Evolutionary conservation across 2,113 vertebrate species (phyloP).

Genomic region (Trogon melanurus): DNA sequence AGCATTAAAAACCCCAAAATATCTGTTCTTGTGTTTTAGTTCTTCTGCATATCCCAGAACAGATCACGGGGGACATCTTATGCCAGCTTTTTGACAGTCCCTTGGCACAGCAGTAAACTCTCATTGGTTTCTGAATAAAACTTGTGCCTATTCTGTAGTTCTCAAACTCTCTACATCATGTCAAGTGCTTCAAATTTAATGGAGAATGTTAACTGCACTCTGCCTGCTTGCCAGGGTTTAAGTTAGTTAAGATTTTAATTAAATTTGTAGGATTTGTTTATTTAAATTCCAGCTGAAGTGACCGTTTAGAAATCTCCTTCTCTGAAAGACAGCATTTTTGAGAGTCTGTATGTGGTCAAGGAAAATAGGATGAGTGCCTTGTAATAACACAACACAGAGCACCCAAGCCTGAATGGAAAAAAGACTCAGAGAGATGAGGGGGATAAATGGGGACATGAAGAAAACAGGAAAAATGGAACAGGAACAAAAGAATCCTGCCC

Average conservation of each 20-base stretch:
- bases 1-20: neutral
- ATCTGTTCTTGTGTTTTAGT: neutral
- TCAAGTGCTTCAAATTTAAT: conserved; percentile 7
- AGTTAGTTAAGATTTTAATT: neutral
- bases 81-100: conserved; percentile 39
- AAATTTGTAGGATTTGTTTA: neutral
- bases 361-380: neutral
- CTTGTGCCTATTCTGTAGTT: neutral
- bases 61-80: neutral
- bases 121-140: conserved; percentile 55
- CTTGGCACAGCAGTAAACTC: conserved; percentile 28
- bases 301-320: neutral
- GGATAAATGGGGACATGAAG: neutral
- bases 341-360: neutral
- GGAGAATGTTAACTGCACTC: neutral
- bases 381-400: neutral
- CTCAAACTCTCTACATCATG: conserved; percentile 20
- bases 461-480: neutral
- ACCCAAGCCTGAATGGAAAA: neutral
- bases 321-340: neutral
- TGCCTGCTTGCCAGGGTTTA: neutral
- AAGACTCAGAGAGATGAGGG: neutral
- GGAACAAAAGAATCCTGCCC: neutral
- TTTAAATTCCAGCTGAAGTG: neutral
- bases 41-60: neutral